A percentile compares a stretch with the other conserved stretches of the same genome.
These are phyloP conservation scores for Orientallactaga bullata DNA, from an alignment of 2,113 vertebrate genomes.

Conservation along the genomic window DNA sequence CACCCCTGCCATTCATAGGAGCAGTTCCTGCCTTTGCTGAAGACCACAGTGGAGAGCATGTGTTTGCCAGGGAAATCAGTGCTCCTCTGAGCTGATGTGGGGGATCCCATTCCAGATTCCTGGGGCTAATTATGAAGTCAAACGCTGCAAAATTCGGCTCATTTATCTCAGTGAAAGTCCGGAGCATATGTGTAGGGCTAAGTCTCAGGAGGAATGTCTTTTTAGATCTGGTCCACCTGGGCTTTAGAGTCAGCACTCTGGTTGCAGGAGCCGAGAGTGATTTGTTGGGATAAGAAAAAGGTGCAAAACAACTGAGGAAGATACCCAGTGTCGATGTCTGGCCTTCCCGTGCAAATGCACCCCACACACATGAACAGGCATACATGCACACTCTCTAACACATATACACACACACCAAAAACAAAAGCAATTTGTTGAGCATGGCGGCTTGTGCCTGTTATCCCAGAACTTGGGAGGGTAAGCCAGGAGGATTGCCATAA, in stretches of 20 bases:
- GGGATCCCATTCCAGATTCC: conserved; percentile 50
- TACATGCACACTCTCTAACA: too few relatives aligned
- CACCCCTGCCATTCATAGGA: too few relatives aligned
- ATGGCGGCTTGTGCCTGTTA: too few relatives aligned
- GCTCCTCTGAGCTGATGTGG: neutral
- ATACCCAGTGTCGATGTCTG: too few relatives aligned
- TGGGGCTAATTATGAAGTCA: conserved; percentile 59
- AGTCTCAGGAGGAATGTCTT: conserved; percentile 36
- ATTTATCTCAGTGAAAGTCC: conserved; percentile 53
- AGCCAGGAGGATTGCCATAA: too few relatives aligned
- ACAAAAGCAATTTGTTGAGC: too few relatives aligned
- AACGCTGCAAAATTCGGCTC: conserved; percentile 6
- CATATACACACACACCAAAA: too few relatives aligned
- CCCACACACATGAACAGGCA: too few relatives aligned
- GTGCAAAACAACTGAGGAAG: too few relatives aligned
- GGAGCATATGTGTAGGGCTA: neutral
- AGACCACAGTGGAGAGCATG: neutral
- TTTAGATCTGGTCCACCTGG: neutral
- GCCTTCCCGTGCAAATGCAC: too few relatives aligned
- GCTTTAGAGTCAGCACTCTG: neutral
- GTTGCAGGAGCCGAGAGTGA: neutral
- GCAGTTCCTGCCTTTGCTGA: neutral
- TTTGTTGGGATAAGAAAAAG: neutral
- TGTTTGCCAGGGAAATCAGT: neutral
- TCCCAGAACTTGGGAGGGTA: too few relatives aligned